Percentiles rank a stretch among this genome's conserved stretches.
Evolutionary conservation across 2,113 vertebrate species (phyloP).

Genomic region (Thalassoma bifasciatum): DNA sequence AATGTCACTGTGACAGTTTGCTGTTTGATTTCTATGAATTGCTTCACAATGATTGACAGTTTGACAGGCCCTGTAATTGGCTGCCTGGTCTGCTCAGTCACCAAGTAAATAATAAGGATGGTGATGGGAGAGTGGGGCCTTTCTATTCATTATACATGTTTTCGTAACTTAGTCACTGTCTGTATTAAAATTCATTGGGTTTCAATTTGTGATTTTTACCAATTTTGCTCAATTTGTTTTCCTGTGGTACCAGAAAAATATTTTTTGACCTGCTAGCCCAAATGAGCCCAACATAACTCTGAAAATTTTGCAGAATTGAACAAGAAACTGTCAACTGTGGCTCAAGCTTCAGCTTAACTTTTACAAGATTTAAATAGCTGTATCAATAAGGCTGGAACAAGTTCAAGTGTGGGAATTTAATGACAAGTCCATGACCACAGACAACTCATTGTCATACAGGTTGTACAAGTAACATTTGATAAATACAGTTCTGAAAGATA

Average conservation of each 20-base stretch:
- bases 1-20: conserved; percentile 59
- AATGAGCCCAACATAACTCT: conserved; percentile 3
- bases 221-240: neutral
- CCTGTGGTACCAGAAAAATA: neutral
- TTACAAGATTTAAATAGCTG: neutral
- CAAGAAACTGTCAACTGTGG: conserved; percentile 1
- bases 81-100: conserved; percentile 65
- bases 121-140: conserved; percentile 44
- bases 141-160: conserved; percentile 60
- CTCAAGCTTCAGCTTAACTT: neutral
- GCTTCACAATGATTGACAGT: conserved; percentile 70
- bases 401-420: neutral
- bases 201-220: conserved; percentile 6
- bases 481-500: neutral
- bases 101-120: conserved; percentile 69
- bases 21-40: conserved; percentile 44
- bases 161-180: conserved; percentile 39
- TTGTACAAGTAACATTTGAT: no score
- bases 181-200: conserved; percentile 46
- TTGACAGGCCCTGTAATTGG: conserved; percentile 71
- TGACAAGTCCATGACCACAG: no score
- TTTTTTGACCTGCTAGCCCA: neutral
- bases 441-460: no score
- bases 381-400: neutral
- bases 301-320: neutral